Evolutionary conservation across 2,113 vertebrate genomes (phyloP), one percentile per base, ranked within the genome.

Genomic region (Aix galericulata): DNA sequence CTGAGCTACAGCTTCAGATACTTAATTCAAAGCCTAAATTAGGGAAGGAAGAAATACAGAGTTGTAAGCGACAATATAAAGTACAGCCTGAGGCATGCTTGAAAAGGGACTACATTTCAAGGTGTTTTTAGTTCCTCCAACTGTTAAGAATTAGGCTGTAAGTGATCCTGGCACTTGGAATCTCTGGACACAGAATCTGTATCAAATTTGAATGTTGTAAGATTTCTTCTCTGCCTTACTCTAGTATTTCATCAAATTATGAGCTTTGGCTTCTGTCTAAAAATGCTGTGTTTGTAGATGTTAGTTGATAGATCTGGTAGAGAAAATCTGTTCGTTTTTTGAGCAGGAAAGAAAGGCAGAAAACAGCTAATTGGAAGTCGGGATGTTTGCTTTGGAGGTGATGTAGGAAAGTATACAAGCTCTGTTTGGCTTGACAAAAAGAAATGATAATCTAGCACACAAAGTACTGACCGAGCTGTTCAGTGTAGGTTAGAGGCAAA

Each of bases 321-420:
- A 76, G 32, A 46, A 77, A 63, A 72, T 36, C 17, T 6, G 0
- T 46, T 55, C 3, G 7, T 40, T 26, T 85, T 93, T 48, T 81
- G 40, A 79, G 55, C 22, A 44, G n/a, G 18, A 34, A 68, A 79
- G 20, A 60, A 76, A 10, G 15, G 29, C 38, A 66, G 44, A 62
- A 90, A 52, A 66, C 7, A 44, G 17, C 40, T 82, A 22, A 34
- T 22, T 83, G 62, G n/a, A 89, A 84, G 46, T 56, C 55, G 44
- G 31, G 6, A 13, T 91, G 42, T 95, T 94, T 92, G 56, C 71
- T 88, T 73, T 87, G 89, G 93, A 90, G 72, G 50, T 80, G n/a
- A 22, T 42, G 29, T 79, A 26, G 67, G 31, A 86, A 88, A 60
- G 3, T 40, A 26, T 25, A 69, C 32, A 53, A 76, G 8, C 64